phyloP scores from a whole-genome alignment of 2,113 vertebrate genomes.

The Amblyornis subalaris region DNA sequence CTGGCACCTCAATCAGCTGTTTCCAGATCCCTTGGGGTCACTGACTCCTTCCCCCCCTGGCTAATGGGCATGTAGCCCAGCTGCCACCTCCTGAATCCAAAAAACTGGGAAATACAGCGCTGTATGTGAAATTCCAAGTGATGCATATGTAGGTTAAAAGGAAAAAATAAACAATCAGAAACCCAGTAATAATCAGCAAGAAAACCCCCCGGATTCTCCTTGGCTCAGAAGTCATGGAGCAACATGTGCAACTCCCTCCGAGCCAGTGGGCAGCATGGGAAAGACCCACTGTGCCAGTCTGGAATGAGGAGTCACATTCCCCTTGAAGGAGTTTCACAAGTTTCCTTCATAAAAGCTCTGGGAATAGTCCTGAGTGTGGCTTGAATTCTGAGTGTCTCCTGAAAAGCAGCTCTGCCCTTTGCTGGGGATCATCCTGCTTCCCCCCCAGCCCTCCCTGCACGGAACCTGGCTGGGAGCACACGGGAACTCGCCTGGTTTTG shows the following conservation, averaged over 20 bases:
- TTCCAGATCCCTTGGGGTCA: neutral
- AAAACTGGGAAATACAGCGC: neutral
- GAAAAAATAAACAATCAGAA: neutral
- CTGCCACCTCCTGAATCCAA: neutral
- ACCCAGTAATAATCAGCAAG: neutral
- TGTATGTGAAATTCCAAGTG: neutral
- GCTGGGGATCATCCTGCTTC: neutral
- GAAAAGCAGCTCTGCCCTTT: neutral
- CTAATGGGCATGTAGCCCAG: neutral
- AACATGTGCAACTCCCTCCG: accelerated
- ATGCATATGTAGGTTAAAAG: neutral
- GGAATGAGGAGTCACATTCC: neutral
- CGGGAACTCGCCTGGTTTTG: neutral
- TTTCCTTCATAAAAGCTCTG: neutral
- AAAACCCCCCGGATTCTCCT: neutral
- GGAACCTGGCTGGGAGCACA: neutral
- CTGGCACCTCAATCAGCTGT: neutral
- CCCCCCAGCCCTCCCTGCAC: neutral
- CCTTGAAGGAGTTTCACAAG: neutral
- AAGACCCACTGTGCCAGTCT: neutral
- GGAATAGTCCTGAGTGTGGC: neutral
- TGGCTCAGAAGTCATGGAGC: neutral
- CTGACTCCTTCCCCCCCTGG: neutral
- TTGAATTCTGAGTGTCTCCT: neutral
- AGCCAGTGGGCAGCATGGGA: neutral